Evolutionary conservation across 1,140 invertebrate genomes (phyloP).

Genomic region (Bombus difficillimus): DNA sequence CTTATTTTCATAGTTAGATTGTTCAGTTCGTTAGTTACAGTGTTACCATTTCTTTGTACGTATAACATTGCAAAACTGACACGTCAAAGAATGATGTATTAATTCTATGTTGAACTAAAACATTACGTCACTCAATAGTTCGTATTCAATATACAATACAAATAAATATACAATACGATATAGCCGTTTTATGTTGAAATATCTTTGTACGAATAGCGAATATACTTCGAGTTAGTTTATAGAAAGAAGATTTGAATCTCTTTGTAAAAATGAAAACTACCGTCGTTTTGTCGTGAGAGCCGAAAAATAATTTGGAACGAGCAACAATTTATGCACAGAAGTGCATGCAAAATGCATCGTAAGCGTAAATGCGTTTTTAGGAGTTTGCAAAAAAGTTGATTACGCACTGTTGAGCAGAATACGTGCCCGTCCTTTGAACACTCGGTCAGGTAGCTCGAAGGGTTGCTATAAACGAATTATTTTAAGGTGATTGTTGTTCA

Average conservation of each 20-base stretch:
- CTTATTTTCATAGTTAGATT: not conserved
- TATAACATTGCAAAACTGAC: too few relatives aligned
- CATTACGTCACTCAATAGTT: not conserved
- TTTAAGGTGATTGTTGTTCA: slow-evolving; percentile 27
- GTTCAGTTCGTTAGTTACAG: not conserved
- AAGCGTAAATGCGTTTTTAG: slow-evolving; percentile 6
- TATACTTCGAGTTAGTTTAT: not conserved
- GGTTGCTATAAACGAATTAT: slow-evolving; percentile 32
- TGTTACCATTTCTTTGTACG: too few relatives aligned
- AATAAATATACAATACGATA: not conserved
- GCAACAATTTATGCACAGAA: not conserved
- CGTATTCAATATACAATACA: not conserved
- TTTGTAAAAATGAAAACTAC: not conserved
- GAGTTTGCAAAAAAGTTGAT: slow-evolving; percentile 24
- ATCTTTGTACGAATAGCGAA: not conserved
- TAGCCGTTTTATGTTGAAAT: not conserved
- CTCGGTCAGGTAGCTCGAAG: slow-evolving; percentile 4
- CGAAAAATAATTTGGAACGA: not conserved
- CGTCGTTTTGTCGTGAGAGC: too few relatives aligned
- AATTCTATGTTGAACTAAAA: not conserved
- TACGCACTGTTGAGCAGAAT: not conserved
- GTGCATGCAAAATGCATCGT: not conserved
- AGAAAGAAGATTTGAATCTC: not conserved
- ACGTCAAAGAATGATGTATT: too few relatives aligned
- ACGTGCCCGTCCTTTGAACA: not conserved